phyloP scores from a whole-genome alignment of 2,888 invertebrate genomes.

The Rhabditoides inermis region DNA sequence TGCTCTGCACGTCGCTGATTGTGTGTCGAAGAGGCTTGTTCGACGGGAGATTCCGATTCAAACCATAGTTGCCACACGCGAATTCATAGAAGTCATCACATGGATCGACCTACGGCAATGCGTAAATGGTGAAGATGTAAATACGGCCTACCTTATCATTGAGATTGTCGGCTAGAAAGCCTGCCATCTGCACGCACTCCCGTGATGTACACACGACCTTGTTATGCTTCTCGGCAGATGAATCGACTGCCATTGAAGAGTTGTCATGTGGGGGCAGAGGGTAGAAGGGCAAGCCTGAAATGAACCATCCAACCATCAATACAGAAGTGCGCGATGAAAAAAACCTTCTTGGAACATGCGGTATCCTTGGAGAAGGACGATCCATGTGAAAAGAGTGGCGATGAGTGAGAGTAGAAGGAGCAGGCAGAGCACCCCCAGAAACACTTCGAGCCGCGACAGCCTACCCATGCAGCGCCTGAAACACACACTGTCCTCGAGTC shows the following conservation, averaged over 20 bases:
- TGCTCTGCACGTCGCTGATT: constrained; percentile 41
- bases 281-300: constrained; percentile 7
- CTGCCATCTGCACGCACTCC: constrained; percentile 42
- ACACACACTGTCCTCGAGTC: no score
- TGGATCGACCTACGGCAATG: constrained; percentile 31
- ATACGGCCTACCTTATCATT: constrained; percentile 31
- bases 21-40: constrained; percentile 44
- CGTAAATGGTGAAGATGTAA: neutral
- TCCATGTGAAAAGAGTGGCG: constrained; percentile 27
- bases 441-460: constrained; percentile 25
- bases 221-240: constrained; percentile 25
- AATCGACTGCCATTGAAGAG: constrained; percentile 15
- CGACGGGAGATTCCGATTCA: constrained; percentile 39
- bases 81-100: constrained; percentile 50
- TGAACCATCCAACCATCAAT: neutral
- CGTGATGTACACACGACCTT: constrained; percentile 43
- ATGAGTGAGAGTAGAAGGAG: constrained; percentile 25
- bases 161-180: constrained; percentile 42
- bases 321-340: neutral
- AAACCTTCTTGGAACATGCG: constrained; percentile 29
- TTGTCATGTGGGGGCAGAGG: neutral
- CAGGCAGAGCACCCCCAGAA: constrained; percentile 20
- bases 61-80: constrained; percentile 48
- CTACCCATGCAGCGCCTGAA: constrained; percentile 29
- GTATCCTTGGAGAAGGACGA: constrained; percentile 35